Evolutionary conservation across 2,888 invertebrate species (phyloP), one percentile per base, ranked within the genome.

Genomic region (Mantis religiosa): DNA sequence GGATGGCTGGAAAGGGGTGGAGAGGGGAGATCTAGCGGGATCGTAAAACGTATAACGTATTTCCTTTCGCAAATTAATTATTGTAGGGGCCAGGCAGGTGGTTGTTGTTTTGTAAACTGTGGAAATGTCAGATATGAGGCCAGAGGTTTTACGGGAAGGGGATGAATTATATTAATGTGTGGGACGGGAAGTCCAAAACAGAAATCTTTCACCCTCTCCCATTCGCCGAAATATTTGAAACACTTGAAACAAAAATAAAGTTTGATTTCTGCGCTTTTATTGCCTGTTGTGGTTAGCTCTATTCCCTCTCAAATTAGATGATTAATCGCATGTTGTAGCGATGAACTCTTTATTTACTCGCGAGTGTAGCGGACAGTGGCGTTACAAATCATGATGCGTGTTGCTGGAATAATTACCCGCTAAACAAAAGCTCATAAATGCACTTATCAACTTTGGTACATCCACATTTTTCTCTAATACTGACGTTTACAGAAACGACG

Each of bases 61-160:
- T 87, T 87, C 87, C 87, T 87, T 87, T 87, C 34, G 82, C 81
- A 87, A 87, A 87, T 87, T 87, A 87, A 87, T 87, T 87, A 82
- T 87, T 82, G 87, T 71, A 71, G 54, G 54, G 54, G 54, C 54
- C 25, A 71, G 54, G 54, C 54, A 71, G 54, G 54, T 71, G 54
- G 54, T 71, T 71, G 87, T 81, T 87, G 87, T 87, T 87, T 87
- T 87, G 87, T 87, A 82, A 87, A 87, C 54, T 87, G 87, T 87
- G 87, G 87, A 82, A 87, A 34, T 87, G 87, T 87, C 87, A 87
- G 82, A 82, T 87, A 41, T 87, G 81, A 34, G 54, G 54, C 54
- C 54, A 71, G 54, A 71, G 54, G 54, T 71, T 71, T 71, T 71
- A 71, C 54, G 54, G 25, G 87, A 41, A 82, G 87, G 34, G 28